These are phyloP conservation scores for Scaptomyza polygonia DNA, from an alignment of 2,888 invertebrate genomes.

Conservation along the genomic window DNA sequence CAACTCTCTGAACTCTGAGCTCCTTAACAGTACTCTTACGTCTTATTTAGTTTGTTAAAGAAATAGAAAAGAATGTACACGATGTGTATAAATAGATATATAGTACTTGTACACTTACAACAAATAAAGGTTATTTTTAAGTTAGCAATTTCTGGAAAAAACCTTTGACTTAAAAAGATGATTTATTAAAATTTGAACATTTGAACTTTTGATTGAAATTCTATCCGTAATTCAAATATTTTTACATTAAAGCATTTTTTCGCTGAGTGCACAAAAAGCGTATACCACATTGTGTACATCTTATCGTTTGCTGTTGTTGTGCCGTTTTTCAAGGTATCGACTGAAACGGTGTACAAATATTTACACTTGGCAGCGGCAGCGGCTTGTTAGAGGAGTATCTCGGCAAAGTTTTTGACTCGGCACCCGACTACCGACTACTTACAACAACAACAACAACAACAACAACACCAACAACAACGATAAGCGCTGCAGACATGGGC, in stretches of 20 bases:
- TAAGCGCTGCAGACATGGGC: conserved; percentile 72
- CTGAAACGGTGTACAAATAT: conserved; percentile 72
- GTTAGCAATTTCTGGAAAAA: neutral
- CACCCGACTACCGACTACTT: conserved; percentile 53
- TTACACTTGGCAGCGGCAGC: conserved; percentile 55
- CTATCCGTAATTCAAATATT: too few species aligned
- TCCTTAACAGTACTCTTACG: conserved; percentile 16
- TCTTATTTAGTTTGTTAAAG: conserved; percentile 11
- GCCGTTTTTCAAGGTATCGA: conserved; percentile 72
- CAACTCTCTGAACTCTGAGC: conserved; percentile 24
- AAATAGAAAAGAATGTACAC: conserved; percentile 32
- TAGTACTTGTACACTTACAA: neutral
- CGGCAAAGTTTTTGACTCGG: conserved; percentile 52
- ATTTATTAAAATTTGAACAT: too few species aligned
- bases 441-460: conserved; percentile 9
- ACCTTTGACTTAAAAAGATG: too few species aligned
- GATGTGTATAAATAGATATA: too few species aligned
- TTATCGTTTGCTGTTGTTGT: conserved; percentile 36
- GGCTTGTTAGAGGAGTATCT: conserved; percentile 58
- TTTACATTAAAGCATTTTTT: neutral
- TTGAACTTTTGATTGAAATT: too few species aligned
- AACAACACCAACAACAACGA: conserved; percentile 40
- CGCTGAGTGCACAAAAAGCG: conserved; percentile 4
- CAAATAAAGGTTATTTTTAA: neutral
- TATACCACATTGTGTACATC: conserved; percentile 15